Evolutionary conservation across 2,113 vertebrate species (phyloP).

Genomic region (Chaenocephalus aceratus): DNA sequence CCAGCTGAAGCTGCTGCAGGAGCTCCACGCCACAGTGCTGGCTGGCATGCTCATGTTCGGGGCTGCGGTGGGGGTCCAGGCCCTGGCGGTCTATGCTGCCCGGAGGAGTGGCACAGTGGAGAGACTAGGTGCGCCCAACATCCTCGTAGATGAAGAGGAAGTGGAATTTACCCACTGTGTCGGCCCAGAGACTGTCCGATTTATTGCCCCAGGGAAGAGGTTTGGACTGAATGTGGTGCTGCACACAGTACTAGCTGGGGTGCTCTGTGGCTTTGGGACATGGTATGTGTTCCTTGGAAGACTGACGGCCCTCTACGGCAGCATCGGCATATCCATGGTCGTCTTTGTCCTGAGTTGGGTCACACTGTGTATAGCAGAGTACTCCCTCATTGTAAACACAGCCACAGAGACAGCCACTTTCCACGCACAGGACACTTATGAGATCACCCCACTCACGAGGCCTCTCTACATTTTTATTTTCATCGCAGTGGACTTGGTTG

Average conservation of each 20-base stretch:
- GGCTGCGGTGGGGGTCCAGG: slow-evolving; percentile 87
- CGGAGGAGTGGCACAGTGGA: slow-evolving; percentile 87
- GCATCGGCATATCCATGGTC: slow-evolving; percentile 83
- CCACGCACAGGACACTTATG: slow-evolving; percentile 94
- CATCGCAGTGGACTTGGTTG: slow-evolving; percentile 91
- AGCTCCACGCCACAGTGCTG: slow-evolving; percentile 86
- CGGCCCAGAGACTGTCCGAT: slow-evolving; percentile 92
- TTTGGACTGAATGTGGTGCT: slow-evolving; percentile 89
- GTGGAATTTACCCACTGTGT: slow-evolving; percentile 95
- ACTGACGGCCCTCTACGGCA: slow-evolving; percentile 88
- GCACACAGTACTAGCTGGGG: slow-evolving; percentile 91
- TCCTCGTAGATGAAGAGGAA: slow-evolving; percentile 94
- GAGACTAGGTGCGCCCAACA: slow-evolving; percentile 87
- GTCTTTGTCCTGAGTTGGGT: slow-evolving; percentile 95
- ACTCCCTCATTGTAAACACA: slow-evolving; percentile 94
- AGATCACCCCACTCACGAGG: slow-evolving; percentile 94
- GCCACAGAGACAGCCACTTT: slow-evolving; percentile 95
- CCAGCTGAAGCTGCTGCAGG: slow-evolving; percentile 89
- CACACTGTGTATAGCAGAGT: slow-evolving; percentile 94
- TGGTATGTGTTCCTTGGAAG: slow-evolving; percentile 95
- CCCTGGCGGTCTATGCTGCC: slow-evolving; percentile 86
- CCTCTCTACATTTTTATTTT: slow-evolving; percentile 95
- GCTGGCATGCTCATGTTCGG: slow-evolving; percentile 93
- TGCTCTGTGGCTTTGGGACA: slow-evolving; percentile 93
- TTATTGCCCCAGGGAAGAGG: slow-evolving; percentile 95